Conservation (phyloP, 2,113 vertebrate species). For the Engraulis encrasicolus region DNA sequence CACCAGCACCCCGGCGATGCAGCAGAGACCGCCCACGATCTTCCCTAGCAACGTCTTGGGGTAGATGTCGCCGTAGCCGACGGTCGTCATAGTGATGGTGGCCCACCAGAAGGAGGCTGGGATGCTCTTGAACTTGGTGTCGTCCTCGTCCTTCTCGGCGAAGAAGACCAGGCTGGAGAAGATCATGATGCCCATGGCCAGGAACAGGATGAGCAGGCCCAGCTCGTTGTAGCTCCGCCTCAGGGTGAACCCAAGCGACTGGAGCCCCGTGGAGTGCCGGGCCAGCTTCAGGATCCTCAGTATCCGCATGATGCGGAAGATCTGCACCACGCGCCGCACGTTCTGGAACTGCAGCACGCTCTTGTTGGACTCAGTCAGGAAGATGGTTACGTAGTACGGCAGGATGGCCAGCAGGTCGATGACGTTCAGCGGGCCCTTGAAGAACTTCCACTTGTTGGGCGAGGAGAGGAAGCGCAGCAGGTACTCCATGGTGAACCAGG, state of each 20-base stretch:
- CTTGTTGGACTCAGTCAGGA: slow-evolving; percentile 98
- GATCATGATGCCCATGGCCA: slow-evolving; percentile 99
- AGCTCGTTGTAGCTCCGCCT: slow-evolving; percentile 97
- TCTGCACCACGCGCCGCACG: slow-evolving; percentile 94
- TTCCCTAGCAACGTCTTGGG: slow-evolving; percentile 97
- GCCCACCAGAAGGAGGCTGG: slow-evolving; percentile 99
- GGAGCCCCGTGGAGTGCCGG: slow-evolving; percentile 95
- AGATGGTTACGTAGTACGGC: slow-evolving; percentile 97
- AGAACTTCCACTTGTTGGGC: slow-evolving; percentile 99
- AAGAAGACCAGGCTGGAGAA: slow-evolving; percentile 99
- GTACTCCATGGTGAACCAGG: slow-evolving; percentile 99
- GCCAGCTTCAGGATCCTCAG: slow-evolving; percentile 95
- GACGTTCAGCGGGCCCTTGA: slow-evolving; percentile 95
- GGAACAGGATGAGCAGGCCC: slow-evolving; percentile 94
- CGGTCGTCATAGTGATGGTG: slow-evolving; percentile 99
- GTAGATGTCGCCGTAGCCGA: slow-evolving; percentile 98
- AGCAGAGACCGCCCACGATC: slow-evolving; percentile 96
- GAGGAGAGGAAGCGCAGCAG: slow-evolving; percentile 95
- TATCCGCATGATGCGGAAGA: slow-evolving; percentile 99
- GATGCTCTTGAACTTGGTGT: slow-evolving; percentile 99
- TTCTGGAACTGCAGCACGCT: slow-evolving; percentile 99
- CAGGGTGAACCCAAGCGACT: slow-evolving; percentile 96
- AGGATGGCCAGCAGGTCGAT: slow-evolving; percentile 96
- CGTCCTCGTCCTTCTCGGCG: slow-evolving; percentile 97
- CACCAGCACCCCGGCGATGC: slow-evolving; percentile 96